Evolutionary conservation across 2,797 vertebrate genomes (phyloP), one percentile per base, ranked within the genome.

Genomic region (Margarornis squamiger): DNA sequence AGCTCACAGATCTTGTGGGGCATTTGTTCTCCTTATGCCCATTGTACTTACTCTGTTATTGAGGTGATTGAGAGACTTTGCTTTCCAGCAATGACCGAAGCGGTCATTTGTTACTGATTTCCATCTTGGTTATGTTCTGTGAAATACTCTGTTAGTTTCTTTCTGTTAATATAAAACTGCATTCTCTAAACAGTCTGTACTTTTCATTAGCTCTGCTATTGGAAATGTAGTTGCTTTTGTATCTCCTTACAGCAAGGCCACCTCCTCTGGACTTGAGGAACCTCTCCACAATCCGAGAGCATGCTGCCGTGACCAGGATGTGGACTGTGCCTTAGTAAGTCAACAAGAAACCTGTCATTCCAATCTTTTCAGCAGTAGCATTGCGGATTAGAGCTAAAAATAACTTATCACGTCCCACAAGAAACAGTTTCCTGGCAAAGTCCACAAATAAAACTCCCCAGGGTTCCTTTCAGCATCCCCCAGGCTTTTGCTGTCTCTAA

Each of bases 231-330:
- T 29, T 77, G 20, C 43, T 88, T 63, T 87, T 82, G 34, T 87
- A 23, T 66, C 62, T 81, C n/a, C 39, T 88, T 92, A 30, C 96
- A 99, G 99, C 97, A 87, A 99, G 98, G 73, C 99, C 99, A 14
- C 99, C 99, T 52, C 99, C 99, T 14, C 98, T 99, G 88, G 99
- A 99, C 97, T 96, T 99, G 95, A 98, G 98, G 83, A 99, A 97
- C 75, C 98, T 99, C 88, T 99, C 99, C 70, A 99, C 99, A 21
- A 99, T 99, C 96, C 98, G 98, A 80, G 99, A 99, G 92, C 99
- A 99, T 39, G 68, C 98, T 41, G 97, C 98, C 17, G 96, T 99
- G 92, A 98, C 97, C 97, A 98, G 98, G 97, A 98, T 98, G 36
- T 96, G 97, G 97, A 99, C 98, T 24, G 98, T 99, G 91, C 98